phyloP scores from a whole-genome alignment of 1,140 invertebrate species.

The Teleopsis dalmanni region DNA sequence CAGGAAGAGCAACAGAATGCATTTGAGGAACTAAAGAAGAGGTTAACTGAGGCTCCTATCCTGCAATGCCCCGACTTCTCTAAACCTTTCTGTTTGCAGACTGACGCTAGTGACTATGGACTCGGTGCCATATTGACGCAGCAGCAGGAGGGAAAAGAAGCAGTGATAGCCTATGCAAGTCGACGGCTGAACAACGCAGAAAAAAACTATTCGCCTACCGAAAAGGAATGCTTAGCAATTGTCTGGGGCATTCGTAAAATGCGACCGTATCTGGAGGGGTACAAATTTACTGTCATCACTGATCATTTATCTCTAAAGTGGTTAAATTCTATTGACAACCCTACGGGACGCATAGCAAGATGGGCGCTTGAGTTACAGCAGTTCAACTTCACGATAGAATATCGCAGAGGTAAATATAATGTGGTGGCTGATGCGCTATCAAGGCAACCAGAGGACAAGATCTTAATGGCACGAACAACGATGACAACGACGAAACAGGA shows the following conservation, averaged over 20 bases:
- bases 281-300: neutral
- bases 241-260: too few species aligned
- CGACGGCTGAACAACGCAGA: too few species aligned
- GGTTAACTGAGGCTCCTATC: too few species aligned
- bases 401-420: too few species aligned
- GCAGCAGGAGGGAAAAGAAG: too few species aligned
- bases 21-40: slow-evolving; percentile 15
- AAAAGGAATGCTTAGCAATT: slow-evolving; percentile 2
- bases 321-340: slow-evolving; percentile 31
- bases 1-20: slow-evolving; percentile 19
- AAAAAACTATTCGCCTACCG: too few species aligned
- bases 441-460: too few species aligned
- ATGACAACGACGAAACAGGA: too few species aligned
- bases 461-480: too few species aligned
- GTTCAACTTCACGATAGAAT: too few species aligned
- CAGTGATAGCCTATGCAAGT: too few species aligned
- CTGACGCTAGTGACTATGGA: slow-evolving; percentile 1
- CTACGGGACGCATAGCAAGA: slow-evolving; percentile 14
- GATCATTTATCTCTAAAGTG: slow-evolving; percentile 28
- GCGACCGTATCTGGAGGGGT: slow-evolving; percentile 3
- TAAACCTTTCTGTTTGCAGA: slow-evolving; percentile 6
- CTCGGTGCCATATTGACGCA: neutral
- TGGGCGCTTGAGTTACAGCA: slow-evolving; percentile 18
- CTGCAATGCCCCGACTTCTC: slow-evolving; percentile 15
- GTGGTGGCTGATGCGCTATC: too few species aligned